A percentile compares a stretch with the other conserved stretches of the same genome.
Conservation (phyloP, 2,888 invertebrate genomes). For the Eupithecia centaureata region DNA sequence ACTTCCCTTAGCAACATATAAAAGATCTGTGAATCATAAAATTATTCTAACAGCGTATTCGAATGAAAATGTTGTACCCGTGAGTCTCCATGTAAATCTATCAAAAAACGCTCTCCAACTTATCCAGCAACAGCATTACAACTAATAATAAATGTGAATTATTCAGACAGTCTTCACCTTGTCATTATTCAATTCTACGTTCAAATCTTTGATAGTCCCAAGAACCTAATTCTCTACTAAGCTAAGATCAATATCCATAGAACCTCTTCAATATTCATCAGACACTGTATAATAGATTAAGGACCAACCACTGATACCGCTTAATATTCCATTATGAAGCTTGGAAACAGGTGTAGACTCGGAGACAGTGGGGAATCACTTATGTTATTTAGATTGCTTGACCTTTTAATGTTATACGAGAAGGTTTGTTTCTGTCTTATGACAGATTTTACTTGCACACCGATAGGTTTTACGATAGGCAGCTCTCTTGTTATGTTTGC, state of each 20-base stretch:
- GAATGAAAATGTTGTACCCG: no score
- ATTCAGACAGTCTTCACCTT: not conserved
- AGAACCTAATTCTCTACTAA: not conserved
- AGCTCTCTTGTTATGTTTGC: not conserved
- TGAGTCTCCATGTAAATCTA: no score
- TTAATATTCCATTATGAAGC: slow-evolving; percentile 38
- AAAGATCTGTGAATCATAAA: no score
- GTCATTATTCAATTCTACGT: not conserved
- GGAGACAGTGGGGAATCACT: slow-evolving; percentile 2
- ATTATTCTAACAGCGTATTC: no score
- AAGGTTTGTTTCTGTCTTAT: not conserved
- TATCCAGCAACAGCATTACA: not conserved
- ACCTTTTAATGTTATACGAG: not conserved
- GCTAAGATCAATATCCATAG: slow-evolving; percentile 22
- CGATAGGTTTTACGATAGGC: not conserved
- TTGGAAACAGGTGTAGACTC: slow-evolving; percentile 29
- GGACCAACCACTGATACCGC: slow-evolving; percentile 34
- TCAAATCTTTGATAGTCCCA: not conserved
- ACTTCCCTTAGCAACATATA: no score
- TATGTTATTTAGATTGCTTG: slow-evolving; percentile 1
- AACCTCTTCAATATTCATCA: slow-evolving; percentile 36
- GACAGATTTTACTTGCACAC: not conserved
- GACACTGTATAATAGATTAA: slow-evolving; percentile 35
- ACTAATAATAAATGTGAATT: not conserved
- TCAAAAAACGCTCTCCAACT: not conserved